These are phyloP conservation scores for Cantharis rustica DNA, from an alignment of 2,888 invertebrate species.

Conservation along the genomic window DNA sequence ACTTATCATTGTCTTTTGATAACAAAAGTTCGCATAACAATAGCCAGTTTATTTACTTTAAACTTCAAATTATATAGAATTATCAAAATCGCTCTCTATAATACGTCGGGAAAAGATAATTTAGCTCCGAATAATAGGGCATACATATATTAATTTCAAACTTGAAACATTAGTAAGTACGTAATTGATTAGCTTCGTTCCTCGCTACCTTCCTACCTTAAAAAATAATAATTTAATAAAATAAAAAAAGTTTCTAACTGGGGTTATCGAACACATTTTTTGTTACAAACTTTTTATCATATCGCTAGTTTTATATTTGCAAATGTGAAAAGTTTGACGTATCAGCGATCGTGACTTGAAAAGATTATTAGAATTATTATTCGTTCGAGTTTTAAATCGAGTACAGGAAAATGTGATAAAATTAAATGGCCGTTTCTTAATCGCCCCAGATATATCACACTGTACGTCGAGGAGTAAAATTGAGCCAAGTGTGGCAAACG, in stretches of 20 bases:
- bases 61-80: slow-evolving; percentile 15
- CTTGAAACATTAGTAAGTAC: not conserved
- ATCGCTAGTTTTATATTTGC: slow-evolving; percentile 42
- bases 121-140: not conserved
- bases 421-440: not conserved
- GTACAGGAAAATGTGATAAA: not conserved
- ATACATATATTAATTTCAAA: not conserved
- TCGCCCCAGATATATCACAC: not conserved
- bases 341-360: slow-evolving; percentile 39
- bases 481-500: not conserved
- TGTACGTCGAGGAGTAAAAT: not conserved
- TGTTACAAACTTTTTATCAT: slow-evolving; percentile 39
- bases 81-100: not conserved
- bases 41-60: slow-evolving; percentile 14
- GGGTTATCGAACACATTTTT: slow-evolving; percentile 18
- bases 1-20: slow-evolving; percentile 21
- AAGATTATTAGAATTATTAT: slow-evolving; percentile 30
- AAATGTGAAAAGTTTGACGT: slow-evolving; percentile 42
- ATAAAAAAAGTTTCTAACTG: not conserved
- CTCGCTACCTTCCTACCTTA: not conserved
- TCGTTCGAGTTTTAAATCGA: slow-evolving; percentile 8
- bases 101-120: not conserved
- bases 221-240: not conserved
- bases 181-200: not conserved
- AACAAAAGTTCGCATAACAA: slow-evolving; percentile 16